Base-by-base conservation (phyloP, 2,888 invertebrate genomes). In the Rhingia campestris region DNA sequence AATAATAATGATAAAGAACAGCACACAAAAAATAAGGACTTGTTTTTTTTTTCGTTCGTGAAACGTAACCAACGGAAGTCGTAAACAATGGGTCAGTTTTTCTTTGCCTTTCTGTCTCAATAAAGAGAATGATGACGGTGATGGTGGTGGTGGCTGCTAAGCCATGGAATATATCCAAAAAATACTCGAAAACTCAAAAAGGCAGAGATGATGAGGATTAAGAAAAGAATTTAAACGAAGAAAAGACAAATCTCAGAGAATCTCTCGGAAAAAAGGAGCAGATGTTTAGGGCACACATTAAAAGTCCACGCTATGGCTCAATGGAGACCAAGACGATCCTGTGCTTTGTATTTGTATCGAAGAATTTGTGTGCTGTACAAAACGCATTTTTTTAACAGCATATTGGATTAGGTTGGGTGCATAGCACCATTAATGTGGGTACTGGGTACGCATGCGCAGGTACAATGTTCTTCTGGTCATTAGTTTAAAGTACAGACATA, bases 171-270 rank as follows among this genome's bases (percentile, higher is more conserved):
- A 32, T 75, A 43, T 67, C 81, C 81, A 72, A 81, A 70, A 70
- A 59, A 59, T 74, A 70, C 75, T 81, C 45, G 54, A 82, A 63
- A 84, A 84, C 74, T 84, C 74, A 84, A 79, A 77, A 84, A 84
- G 74, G 79, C 63, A 84, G 69, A 84, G 74, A 84, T 84, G 79
- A 84, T 74, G 79, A 84, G 82, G 79, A 84, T 74, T 82, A 79
- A 79, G 69, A 74, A 82, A 70, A 70, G 58, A 74, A 79, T 64
- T 70, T 43, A 51, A 51, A 49, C 59, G 67, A 67, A 61, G 49
- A 51, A 77, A 67, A 84, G 64, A 74, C 67, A 84, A 61, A 84
- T 79, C 82, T 79, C 64, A 54, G 47, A 64, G 45, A 66, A 76
- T 76, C 67, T 63, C 51, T 56, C 12, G 45, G 35, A 73, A 58